phyloP scores from a whole-genome alignment of 1,140 invertebrate species.

The Sitobion miscanthi region DNA sequence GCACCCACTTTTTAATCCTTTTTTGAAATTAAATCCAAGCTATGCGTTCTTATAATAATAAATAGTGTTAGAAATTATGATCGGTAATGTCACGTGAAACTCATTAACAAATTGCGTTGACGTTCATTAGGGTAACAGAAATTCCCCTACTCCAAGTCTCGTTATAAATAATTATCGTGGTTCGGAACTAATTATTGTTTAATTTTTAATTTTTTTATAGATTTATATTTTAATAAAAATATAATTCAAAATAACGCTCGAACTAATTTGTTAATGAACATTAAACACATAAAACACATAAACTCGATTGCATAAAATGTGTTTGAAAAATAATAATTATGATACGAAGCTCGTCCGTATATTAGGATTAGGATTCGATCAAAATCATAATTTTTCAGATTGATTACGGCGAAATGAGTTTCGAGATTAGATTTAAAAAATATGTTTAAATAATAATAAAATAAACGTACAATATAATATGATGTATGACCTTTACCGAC shows the following conservation, averaged over 20 bases:
- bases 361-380: not conserved
- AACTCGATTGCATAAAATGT: not conserved
- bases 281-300: not conserved
- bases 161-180: constrained; percentile 18
- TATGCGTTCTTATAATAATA: not conserved
- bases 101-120: constrained; percentile 36
- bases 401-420: not conserved
- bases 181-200: not conserved
- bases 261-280: not conserved
- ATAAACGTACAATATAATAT: not conserved
- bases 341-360: not conserved
- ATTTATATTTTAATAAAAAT: not conserved
- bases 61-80: constrained; percentile 2
- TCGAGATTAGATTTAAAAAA: not conserved
- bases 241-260: not conserved
- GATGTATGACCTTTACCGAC: not conserved
- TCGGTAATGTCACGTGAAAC: not conserved
- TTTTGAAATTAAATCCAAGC: not conserved
- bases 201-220: not conserved
- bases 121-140: constrained; percentile 26
- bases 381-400: not conserved
- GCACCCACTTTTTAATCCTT: not conserved
- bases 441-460: not conserved
- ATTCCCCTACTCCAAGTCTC: not conserved
- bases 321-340: not conserved